These are phyloP conservation scores for Polypedilum vanderplanki DNA, from an alignment of 1,140 invertebrate genomes.

Conservation along the genomic window DNA sequence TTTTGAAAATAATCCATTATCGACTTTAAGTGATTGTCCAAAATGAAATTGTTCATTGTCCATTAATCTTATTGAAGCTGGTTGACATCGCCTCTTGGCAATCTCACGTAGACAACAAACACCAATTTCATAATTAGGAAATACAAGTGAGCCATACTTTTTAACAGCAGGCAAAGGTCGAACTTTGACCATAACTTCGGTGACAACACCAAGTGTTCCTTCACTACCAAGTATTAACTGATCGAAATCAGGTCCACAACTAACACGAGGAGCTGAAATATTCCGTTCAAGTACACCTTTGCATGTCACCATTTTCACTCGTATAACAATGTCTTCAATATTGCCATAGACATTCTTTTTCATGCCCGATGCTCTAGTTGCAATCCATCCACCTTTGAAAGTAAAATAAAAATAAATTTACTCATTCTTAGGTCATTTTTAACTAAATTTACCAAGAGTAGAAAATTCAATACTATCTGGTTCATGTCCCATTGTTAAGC, in stretches of 20 bases:
- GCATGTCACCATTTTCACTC: conserved; percentile 81
- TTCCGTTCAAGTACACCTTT: conserved; percentile 77
- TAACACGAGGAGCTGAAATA: conserved; percentile 79
- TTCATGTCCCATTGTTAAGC: conserved; percentile 84
- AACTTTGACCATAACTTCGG: conserved; percentile 90
- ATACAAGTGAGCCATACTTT: conserved; percentile 91
- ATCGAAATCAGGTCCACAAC: conserved; percentile 91
- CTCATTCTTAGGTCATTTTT: no score
- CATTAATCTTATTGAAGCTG: no score
- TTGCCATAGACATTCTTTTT: conserved; percentile 99
- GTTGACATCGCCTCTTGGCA: conserved; percentile 69
- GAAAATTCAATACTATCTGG: conserved; percentile 98
- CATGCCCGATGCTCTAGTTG: conserved; percentile 96
- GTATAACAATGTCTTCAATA: conserved; percentile 91
- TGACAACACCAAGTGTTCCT: conserved; percentile 90
- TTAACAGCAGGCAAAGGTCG: conserved; percentile 76
- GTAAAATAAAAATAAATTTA: no score
- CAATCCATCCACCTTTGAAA: conserved; percentile 87
- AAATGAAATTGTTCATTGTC: conserved; percentile 97
- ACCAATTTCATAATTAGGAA: conserved; percentile 85
- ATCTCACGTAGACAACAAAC: conserved; percentile 81
- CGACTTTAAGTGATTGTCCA: conserved; percentile 80
- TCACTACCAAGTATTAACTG: conserved; percentile 95
- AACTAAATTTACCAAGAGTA: conserved; percentile 53
- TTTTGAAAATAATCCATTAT: conserved; percentile 58